phyloP scores from a whole-genome alignment of 1,140 invertebrate genomes.

The Tribolium castaneum region DNA sequence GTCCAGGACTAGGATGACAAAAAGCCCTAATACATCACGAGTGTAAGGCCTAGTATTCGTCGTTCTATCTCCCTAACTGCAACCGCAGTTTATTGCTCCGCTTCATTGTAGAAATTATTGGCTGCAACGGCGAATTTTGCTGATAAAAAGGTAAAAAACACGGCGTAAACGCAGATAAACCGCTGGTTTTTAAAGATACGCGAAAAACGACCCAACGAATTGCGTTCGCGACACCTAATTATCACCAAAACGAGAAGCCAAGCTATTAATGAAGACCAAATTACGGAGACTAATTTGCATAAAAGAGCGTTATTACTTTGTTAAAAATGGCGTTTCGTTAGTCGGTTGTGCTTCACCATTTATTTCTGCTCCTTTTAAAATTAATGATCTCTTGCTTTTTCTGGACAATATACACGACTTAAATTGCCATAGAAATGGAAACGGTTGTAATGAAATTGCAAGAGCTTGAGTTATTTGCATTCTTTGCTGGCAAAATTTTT shows the following conservation, averaged over 20 bases:
- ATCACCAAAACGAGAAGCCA: not conserved
- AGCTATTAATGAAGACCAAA: not conserved
- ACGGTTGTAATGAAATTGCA: not conserved
- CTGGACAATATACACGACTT: not conserved
- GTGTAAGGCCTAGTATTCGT: constrained; percentile 29
- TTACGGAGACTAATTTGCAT: not conserved
- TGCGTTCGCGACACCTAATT: not conserved
- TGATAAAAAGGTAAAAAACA: not conserved
- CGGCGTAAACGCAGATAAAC: not conserved
- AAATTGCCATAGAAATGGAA: not conserved
- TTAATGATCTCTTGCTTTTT: not conserved
- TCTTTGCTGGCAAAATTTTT: not conserved
- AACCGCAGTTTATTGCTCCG: not conserved
- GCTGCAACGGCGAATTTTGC: not conserved
- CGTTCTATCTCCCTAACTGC: constrained; percentile 21
- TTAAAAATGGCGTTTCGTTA: not conserved
- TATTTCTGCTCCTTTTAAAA: not conserved
- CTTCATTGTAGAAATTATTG: constrained; percentile 9
- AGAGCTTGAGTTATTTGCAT: not conserved
- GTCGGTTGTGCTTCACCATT: not conserved
- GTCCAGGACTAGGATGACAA: constrained; percentile 42
- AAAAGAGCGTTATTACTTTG: not conserved
- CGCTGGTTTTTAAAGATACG: not conserved
- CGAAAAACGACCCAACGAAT: not conserved
- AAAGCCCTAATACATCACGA: constrained; percentile 41